phyloP scores from a whole-genome alignment of 2,113 vertebrate species.

The Bubo bubo region DNA sequence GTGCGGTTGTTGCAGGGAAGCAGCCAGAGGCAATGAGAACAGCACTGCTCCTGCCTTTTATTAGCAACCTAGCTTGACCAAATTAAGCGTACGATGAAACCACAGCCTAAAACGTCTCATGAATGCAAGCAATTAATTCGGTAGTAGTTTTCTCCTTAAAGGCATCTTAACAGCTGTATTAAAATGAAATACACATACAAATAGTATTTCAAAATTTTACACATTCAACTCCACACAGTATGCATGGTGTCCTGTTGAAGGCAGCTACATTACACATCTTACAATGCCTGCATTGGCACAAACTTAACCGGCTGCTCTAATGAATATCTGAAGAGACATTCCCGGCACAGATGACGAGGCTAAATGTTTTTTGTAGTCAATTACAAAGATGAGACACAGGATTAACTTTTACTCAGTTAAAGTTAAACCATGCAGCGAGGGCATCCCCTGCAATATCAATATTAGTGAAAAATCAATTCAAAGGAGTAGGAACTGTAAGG shows the following conservation, averaged over 20 bases:
- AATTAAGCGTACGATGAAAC: neutral
- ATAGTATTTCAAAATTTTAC: neutral
- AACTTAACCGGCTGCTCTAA: neutral
- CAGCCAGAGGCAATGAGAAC: neutral
- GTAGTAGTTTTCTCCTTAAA: neutral
- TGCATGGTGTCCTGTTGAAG: fast-evolving
- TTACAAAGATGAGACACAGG: neutral
- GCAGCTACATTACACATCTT: neutral
- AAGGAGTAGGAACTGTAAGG: fast-evolving
- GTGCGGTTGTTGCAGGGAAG: neutral
- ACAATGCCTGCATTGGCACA: neutral
- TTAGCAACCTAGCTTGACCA: neutral
- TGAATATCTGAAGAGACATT: neutral
- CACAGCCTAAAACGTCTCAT: neutral
- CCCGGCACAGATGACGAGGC: fast-evolving
- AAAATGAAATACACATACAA: fast-evolving
- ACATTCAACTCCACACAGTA: fast-evolving
- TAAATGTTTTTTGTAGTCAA: fast-evolving
- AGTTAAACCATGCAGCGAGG: neutral
- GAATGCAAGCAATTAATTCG: fast-evolving
- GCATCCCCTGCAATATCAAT: fast-evolving
- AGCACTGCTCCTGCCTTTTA: neutral
- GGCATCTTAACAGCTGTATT: neutral
- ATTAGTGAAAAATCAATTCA: neutral
- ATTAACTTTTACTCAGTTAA: neutral